Evolutionary conservation across 2,797 vertebrate genomes (phyloP).

Genomic region (Tangara arthus): DNA sequence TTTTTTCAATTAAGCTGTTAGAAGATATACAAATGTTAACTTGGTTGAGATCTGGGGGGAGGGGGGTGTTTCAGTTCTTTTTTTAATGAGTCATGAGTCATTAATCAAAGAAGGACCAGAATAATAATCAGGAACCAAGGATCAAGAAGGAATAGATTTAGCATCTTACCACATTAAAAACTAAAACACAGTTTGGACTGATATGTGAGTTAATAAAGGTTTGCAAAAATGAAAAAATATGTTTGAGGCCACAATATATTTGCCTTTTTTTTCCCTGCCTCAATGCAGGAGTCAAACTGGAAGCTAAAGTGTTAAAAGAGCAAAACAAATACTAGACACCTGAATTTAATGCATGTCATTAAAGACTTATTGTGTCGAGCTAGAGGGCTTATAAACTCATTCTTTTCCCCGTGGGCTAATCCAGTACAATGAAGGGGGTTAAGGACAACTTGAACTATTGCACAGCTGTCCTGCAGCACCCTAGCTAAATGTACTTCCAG

Average conservation of each 20-base stretch:
- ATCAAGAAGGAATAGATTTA: neutral
- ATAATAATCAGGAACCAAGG: neutral
- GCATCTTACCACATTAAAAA: neutral
- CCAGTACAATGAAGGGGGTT: neutral
- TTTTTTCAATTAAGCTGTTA: neutral
- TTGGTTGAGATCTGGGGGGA: neutral
- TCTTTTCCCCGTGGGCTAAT: neutral
- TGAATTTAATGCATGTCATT: neutral
- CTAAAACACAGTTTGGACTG: neutral
- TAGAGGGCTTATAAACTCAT: neutral
- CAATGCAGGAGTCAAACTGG: neutral
- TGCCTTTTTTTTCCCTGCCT: neutral
- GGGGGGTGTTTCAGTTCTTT: neutral
- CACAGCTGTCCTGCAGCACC: neutral
- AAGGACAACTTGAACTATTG: neutral
- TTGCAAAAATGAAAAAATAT: neutral
- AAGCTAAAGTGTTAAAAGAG: conserved; percentile 10
- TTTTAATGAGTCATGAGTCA: neutral
- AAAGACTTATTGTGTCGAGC: neutral
- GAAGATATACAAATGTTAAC: neutral
- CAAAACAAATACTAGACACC: neutral
- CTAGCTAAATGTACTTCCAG: neutral
- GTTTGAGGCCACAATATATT: neutral
- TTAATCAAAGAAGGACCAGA: neutral
- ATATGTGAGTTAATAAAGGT: neutral